Evolutionary conservation across 2,888 invertebrate genomes (phyloP).

Genomic region (Proisotoma minuta): DNA sequence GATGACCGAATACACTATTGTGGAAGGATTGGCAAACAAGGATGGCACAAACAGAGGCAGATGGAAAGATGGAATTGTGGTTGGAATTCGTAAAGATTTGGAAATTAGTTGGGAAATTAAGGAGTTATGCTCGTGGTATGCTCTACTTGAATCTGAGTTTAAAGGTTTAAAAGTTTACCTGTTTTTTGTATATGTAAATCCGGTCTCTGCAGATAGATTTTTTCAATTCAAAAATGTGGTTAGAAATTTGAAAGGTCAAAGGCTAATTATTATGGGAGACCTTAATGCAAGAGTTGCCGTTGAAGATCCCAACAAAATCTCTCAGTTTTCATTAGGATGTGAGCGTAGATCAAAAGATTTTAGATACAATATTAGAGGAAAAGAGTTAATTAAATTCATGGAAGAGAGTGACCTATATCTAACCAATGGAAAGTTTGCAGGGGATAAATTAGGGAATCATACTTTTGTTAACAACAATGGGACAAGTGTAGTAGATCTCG

Average conservation of each 20-base stretch:
- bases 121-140: neutral
- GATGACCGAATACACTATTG: neutral
- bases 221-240: neutral
- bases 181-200: neutral
- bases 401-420: neutral
- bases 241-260: neutral
- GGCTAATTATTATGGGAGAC: neutral
- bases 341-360: neutral
- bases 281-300: neutral
- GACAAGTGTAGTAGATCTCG: conserved; percentile 1
- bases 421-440: neutral
- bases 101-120: neutral
- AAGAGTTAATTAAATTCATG: neutral
- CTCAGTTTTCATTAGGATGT: neutral
- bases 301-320: neutral
- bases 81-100: neutral
- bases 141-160: neutral
- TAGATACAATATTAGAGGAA: neutral
- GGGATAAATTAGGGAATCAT: neutral
- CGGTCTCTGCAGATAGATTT: neutral
- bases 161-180: neutral
- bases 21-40: neutral
- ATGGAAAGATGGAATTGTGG: neutral
- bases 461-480: conserved; percentile 13
- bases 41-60: neutral